Evolutionary conservation across 2,797 vertebrate genomes (phyloP).

Genomic region (Oreochromis mossambicus): DNA sequence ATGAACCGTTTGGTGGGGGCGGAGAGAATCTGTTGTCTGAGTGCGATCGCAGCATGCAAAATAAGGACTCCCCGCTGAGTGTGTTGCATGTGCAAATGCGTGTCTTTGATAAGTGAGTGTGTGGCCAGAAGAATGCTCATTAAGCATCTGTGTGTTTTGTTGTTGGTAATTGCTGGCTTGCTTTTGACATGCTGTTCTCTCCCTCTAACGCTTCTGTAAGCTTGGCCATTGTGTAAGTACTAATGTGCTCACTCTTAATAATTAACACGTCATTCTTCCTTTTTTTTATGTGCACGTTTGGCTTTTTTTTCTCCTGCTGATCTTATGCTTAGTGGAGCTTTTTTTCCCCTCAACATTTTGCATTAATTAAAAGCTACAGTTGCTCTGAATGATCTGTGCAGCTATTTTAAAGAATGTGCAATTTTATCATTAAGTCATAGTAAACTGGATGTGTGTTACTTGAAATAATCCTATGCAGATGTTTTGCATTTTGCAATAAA

Average conservation of each 20-base stretch:
- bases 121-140: slow-evolving; percentile 31
- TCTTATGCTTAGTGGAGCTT: neutral
- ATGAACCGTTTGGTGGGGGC: slow-evolving; percentile 38
- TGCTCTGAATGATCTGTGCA: neutral
- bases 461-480: neutral
- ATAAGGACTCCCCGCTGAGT: slow-evolving; percentile 4
- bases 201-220: slow-evolving; percentile 85
- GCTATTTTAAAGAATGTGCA: neutral
- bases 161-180: slow-evolving; percentile 60
- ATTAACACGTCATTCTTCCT: slow-evolving; percentile 30
- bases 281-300: neutral
- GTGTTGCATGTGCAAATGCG: neutral
- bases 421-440: neutral
- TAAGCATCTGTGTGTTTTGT: slow-evolving; percentile 61
- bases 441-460: neutral
- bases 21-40: neutral
- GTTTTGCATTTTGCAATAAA: neutral
- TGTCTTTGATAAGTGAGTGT: slow-evolving; percentile 1
- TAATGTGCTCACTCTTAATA: slow-evolving; percentile 46
- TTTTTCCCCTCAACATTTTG: neutral
- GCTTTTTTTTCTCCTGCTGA: neutral
- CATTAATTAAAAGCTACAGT: neutral
- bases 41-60: slow-evolving; percentile 4
- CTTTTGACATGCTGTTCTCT: slow-evolving; percentile 78
- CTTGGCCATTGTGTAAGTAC: slow-evolving; percentile 99